These are phyloP conservation scores for Zaprionus lachaisei DNA, from an alignment of 1,140 invertebrate genomes.

Conservation along the genomic window DNA sequence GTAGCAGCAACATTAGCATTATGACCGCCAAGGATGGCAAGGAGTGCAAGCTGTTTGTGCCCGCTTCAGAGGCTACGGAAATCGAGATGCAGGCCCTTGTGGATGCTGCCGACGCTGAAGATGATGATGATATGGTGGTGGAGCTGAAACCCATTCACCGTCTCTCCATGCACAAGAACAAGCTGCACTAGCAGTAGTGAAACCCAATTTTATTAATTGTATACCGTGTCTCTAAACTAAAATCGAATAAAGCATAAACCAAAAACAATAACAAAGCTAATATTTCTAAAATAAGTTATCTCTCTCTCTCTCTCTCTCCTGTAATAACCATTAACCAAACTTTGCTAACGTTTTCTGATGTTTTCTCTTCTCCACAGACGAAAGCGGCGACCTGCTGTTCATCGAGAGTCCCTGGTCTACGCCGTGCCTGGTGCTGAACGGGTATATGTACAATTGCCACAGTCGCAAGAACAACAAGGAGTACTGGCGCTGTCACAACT, in stretches of 20 bases:
- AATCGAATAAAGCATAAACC: conserved; percentile 45
- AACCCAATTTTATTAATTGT: conserved; percentile 21
- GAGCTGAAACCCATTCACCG: conserved; percentile 44
- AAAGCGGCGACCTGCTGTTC: conserved; percentile 60
- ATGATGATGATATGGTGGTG: conserved; percentile 30
- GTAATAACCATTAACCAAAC: background rate
- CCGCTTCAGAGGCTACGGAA: conserved; percentile 68
- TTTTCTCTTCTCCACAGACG: conserved; percentile 39
- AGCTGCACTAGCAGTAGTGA: conserved; percentile 27
- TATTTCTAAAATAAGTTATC: background rate
- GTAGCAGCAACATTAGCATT: conserved; percentile 74
- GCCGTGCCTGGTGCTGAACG: conserved; percentile 77
- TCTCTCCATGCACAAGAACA: conserved; percentile 34
- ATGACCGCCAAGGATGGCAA: conserved; percentile 75
- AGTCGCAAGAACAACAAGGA: conserved; percentile 80
- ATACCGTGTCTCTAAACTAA: conserved; percentile 20
- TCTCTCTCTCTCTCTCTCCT: too few relatives aligned
- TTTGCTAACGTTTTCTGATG: conserved; percentile 20
- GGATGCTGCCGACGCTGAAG: conserved; percentile 33
- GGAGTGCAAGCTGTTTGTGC: conserved; percentile 73
- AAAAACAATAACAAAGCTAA: conserved; percentile 19
- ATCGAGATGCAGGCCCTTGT: conserved; percentile 70
- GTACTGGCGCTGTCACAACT: conserved; percentile 84
- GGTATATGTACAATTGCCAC: conserved; percentile 83
- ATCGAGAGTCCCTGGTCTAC: conserved; percentile 84